These are phyloP conservation scores for Drosophila subsilvestris DNA, from an alignment of 2,888 invertebrate species.

Conservation along the genomic window DNA sequence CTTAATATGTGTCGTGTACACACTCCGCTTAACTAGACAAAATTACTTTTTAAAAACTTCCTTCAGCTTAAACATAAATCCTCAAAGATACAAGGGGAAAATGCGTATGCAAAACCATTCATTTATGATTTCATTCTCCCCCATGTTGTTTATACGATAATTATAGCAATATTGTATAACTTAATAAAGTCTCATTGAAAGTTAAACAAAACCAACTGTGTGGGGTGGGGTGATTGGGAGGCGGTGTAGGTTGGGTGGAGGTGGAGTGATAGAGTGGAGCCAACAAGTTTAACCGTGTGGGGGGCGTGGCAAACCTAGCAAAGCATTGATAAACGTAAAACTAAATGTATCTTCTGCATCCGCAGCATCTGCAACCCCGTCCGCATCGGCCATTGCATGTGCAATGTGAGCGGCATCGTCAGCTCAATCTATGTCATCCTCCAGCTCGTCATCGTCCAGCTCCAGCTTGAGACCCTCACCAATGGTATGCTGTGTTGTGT, in stretches of 20 bases:
- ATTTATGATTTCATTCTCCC: constrained; percentile 37
- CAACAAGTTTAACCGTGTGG: constrained; percentile 44
- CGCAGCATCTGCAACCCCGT: constrained; percentile 33
- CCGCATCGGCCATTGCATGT: constrained; percentile 46
- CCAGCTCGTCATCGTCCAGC: constrained; percentile 81
- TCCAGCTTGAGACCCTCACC: constrained; percentile 74
- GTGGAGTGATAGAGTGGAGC: constrained; percentile 5
- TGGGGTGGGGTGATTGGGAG: constrained; percentile 25
- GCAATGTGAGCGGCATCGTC: constrained; percentile 50
- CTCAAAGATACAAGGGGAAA: constrained; percentile 63
- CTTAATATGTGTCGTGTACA: constrained; percentile 61
- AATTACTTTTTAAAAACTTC: constrained; percentile 60
- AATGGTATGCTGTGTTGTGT: constrained; percentile 58
- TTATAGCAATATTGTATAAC: constrained; percentile 39
- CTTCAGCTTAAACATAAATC: constrained; percentile 66
- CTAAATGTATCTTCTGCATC: constrained; percentile 79
- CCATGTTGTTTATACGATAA: constrained; percentile 14
- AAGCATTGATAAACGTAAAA: constrained; percentile 82
- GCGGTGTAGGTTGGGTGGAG: constrained; percentile 8
- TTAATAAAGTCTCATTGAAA: constrained; percentile 73
- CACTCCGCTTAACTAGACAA: constrained; percentile 63
- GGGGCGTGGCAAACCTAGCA: constrained; percentile 80
- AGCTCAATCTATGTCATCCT: constrained; percentile 83
- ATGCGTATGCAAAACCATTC: constrained; percentile 56
- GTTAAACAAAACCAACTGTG: constrained; percentile 62